Conservation (phyloP, 2,113 vertebrate species). For the Spilogale gracilis region DNA sequence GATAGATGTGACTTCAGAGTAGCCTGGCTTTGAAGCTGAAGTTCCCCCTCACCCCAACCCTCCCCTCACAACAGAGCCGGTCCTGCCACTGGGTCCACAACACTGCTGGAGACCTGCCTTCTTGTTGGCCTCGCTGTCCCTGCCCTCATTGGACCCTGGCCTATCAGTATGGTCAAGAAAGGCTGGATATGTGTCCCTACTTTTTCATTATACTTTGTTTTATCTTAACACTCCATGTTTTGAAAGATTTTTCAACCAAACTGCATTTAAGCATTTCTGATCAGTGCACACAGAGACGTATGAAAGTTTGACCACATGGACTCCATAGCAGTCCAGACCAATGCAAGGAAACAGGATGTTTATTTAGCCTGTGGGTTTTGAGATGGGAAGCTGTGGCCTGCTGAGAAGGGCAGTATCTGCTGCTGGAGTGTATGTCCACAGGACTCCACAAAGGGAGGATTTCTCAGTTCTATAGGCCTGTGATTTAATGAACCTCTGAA, state of each 20-base stretch:
- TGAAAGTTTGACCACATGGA: neutral
- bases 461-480: neutral
- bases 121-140: neutral
- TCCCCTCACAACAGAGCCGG: neutral
- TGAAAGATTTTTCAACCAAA: conserved; percentile 6
- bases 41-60: rapidly evolving
- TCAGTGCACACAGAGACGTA: neutral
- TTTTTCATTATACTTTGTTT: conserved; percentile 13
- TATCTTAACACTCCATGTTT: neutral
- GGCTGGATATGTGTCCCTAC: neutral
- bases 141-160: neutral
- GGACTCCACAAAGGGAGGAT: neutral
- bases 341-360: neutral
- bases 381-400: neutral
- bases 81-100: neutral
- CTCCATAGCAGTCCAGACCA: neutral
- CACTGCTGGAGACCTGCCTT: neutral
- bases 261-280: neutral
- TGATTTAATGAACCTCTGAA: neutral
- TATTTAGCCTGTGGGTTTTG: neutral
- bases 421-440: neutral
- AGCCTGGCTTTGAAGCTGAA: neutral
- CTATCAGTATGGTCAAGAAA: neutral
- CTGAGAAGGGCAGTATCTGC: neutral
- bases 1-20: neutral